Evolutionary conservation across 1,140 invertebrate species (phyloP), one percentile per base, ranked within the genome.

Genomic region (Calliopsis andreniformis): DNA sequence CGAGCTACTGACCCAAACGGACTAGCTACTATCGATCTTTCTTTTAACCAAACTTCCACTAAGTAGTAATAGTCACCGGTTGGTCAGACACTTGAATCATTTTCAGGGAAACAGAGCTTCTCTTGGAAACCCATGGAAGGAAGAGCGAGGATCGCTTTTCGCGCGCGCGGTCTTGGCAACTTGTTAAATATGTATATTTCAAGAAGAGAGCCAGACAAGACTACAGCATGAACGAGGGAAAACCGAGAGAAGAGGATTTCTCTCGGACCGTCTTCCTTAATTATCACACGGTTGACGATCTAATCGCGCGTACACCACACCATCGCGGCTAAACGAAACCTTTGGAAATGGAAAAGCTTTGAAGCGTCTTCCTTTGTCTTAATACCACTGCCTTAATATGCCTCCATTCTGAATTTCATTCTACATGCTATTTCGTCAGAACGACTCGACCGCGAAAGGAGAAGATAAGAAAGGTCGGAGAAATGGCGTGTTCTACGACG

Each of bases 131-230:
- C 42, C 77, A 30, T 4, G 39, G 72, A 78, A 78, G 76, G 45
- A 67, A 62, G 69, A 66, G 76, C 4, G 35, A 10, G 4, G 35
- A 5, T 62, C 79, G 64, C 75, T 75, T 80, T 82, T 81, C 62
- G 79, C 58, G 85, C 81, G 84, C 78, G 86, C 84, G 86, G 88
- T 85, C 79, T 85, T 84, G 79, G 16, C 78, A 85, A 84, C 83
- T 90, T 80, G 87, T 91, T 90, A 91, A 91, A 90, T 90, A 91
- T 91, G 88, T 83, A 91, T 88, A 82, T 75, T 56, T 80, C 56
- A 79, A 66, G 76, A 84, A 70, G 82, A 79, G 80, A 76, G 80
- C 82, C 77, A 61, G 76, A 71, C 64, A 71, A 77, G 75, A 72
- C 78, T 79, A n/a, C n/a, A 63, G 67, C 64, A 76, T 76, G 66